Percentiles rank a stretch among this genome's conserved stretches.
Evolutionary conservation across 2,888 invertebrate genomes (phyloP).

Genomic region (Ellobium chinense): DNA sequence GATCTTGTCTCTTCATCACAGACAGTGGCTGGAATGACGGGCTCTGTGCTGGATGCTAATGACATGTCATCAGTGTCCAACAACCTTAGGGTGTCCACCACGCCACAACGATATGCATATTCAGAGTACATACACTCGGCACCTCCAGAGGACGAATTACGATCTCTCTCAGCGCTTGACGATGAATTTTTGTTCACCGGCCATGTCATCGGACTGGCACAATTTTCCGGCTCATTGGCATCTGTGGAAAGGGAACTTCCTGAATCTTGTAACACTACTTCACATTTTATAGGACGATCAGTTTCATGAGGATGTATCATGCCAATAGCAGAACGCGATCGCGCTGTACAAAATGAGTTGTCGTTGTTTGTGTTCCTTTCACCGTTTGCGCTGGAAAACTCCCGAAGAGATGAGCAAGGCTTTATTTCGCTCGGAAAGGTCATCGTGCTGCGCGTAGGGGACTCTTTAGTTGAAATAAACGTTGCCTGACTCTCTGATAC

Average conservation of each 20-base stretch:
- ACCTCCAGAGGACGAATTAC: conserved; percentile 26
- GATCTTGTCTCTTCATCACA: not conserved
- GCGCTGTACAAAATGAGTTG: not conserved
- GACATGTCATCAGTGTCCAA: not conserved
- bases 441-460: not conserved
- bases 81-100: conserved; percentile 19
- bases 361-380: not conserved
- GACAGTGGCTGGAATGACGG: not conserved
- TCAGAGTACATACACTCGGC: conserved; percentile 18
- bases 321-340: not conserved
- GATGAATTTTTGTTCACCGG: conserved; percentile 24
- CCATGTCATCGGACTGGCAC: not conserved
- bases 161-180: conserved; percentile 20
- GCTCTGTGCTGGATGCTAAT: not conserved
- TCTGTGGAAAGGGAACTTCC: not conserved
- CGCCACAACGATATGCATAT: conserved; percentile 22
- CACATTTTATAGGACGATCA: not conserved
- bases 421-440: not conserved
- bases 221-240: not conserved
- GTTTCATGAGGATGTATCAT: not conserved
- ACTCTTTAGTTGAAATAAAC: not conserved
- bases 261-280: too few relatives aligned
- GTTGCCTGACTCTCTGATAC: too few relatives aligned
- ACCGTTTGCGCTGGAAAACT: not conserved
- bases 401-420: too few relatives aligned